Evolutionary conservation across 2,888 invertebrate species (phyloP).

Genomic region (Drosophila parthenogenetica): DNA sequence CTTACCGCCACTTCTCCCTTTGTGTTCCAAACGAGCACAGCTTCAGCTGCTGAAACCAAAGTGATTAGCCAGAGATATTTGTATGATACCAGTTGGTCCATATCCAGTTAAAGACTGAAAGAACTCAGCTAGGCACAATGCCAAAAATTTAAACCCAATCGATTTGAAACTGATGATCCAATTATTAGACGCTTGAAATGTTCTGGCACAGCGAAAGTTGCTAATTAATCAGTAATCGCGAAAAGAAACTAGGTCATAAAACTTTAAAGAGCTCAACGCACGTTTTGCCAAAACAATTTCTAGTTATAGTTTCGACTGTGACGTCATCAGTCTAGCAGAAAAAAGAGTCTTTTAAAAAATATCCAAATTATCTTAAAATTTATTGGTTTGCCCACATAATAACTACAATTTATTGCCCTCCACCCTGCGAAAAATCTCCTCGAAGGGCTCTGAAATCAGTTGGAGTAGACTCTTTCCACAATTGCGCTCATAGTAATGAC

Average conservation of each 20-base stretch:
- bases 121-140: not conserved
- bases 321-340: too few relatives aligned
- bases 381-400: not conserved
- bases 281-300: not conserved
- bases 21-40: slow-evolving; percentile 60
- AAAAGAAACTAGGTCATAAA: slow-evolving; percentile 35
- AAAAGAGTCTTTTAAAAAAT: too few relatives aligned
- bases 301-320: too few relatives aligned
- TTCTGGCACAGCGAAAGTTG: slow-evolving; percentile 64
- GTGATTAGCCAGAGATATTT: slow-evolving; percentile 3
- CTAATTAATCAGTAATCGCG: slow-evolving; percentile 51
- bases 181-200: slow-evolving; percentile 42
- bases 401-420: not conserved
- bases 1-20: slow-evolving; percentile 57
- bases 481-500: slow-evolving; percentile 64
- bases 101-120: slow-evolving; percentile 30
- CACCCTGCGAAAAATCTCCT: slow-evolving; percentile 62
- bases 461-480: slow-evolving; percentile 78
- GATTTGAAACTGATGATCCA: slow-evolving; percentile 28
- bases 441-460: slow-evolving; percentile 79
- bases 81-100: not conserved
- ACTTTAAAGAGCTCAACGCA: too few relatives aligned
- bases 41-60: not conserved
- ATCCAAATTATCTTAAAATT: too few relatives aligned
- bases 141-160: slow-evolving; percentile 7